Evolutionary conservation across 53 echinoderm and acorn worm species (phyloP).

Genomic region (Paracentrotus lividus): DNA sequence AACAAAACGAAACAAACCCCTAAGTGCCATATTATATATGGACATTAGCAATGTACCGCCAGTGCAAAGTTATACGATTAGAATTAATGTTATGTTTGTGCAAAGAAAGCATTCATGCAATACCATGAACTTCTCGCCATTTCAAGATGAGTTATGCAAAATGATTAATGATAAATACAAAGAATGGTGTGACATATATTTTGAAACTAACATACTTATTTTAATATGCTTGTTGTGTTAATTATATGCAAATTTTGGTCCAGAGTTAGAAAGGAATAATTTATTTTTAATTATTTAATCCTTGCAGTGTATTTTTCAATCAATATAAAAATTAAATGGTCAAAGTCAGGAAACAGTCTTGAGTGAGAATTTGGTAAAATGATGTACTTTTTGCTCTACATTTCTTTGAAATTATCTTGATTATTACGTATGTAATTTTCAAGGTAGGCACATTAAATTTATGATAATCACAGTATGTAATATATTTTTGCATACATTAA

Average conservation of each 20-base stretch:
- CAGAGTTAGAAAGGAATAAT: background rate
- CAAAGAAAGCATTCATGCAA: background rate
- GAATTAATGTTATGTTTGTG: background rate
- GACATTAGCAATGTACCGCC: constrained; percentile 5
- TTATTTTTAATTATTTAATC: constrained; percentile 17
- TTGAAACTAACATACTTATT: constrained; percentile 40
- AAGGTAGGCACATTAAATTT: too few species aligned
- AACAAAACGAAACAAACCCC: background rate
- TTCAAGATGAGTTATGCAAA: background rate
- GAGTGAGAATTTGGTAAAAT: too few species aligned
- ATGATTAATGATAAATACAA: background rate
- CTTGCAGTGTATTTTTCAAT: constrained; percentile 1
- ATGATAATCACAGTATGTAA: background rate
- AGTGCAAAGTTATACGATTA: background rate
- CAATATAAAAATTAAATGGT: background rate
- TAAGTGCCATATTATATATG: constrained; percentile 16
- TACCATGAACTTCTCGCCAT: background rate
- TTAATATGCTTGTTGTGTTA: constrained; percentile 28
- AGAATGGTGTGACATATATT: background rate
- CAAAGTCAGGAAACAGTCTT: too few species aligned
- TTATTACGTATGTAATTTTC: too few species aligned
- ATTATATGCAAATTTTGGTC: constrained; percentile 6
- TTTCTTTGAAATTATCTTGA: too few species aligned
- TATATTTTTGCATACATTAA: background rate
- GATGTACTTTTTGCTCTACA: too few species aligned